Percentiles rank a stretch among this genome's conserved stretches.
phyloP scores from a whole-genome alignment of 2,888 invertebrate species.

The Meghimatium bilineatum region DNA sequence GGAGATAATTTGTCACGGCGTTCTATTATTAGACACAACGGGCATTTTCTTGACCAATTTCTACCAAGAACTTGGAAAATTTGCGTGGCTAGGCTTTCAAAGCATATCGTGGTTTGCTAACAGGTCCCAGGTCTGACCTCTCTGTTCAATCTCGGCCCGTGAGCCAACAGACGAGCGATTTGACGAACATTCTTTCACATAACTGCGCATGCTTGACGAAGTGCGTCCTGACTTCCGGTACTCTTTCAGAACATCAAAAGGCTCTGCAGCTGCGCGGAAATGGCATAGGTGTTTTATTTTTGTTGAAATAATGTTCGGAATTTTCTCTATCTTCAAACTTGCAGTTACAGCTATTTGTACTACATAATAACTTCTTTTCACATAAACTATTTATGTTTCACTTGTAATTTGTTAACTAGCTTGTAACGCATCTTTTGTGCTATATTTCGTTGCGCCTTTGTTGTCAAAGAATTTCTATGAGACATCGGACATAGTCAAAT shows the following conservation, averaged over 20 bases:
- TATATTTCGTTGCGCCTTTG: too few species aligned
- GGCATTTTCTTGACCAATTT: neutral
- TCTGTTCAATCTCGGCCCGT: slow-evolving; percentile 11
- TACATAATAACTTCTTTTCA: too few species aligned
- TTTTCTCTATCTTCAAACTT: slow-evolving; percentile 4
- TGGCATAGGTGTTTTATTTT: neutral
- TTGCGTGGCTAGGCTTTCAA: slow-evolving; percentile 36
- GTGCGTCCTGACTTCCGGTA: slow-evolving; percentile 41
- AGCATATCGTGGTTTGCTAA: slow-evolving; percentile 37
- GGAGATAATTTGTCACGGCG: too few species aligned
- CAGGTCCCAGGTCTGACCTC: slow-evolving; percentile 36
- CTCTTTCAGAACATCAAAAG: slow-evolving; percentile 25
- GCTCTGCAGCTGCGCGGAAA: slow-evolving; percentile 31
- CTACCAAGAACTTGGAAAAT: neutral
- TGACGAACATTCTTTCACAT: slow-evolving; percentile 48
- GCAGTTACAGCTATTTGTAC: too few species aligned
- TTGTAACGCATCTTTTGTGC: too few species aligned
- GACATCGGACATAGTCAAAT: too few species aligned
- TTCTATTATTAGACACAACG: neutral
- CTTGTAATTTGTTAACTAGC: neutral
- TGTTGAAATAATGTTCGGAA: slow-evolving; percentile 7
- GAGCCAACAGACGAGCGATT: slow-evolving; percentile 36
- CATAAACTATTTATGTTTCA: too few species aligned
- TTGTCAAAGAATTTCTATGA: too few species aligned
- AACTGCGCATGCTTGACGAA: slow-evolving; percentile 46